Base-by-base conservation (phyloP, 2,113 vertebrate genomes). In the Pandion haliaetus region DNA sequence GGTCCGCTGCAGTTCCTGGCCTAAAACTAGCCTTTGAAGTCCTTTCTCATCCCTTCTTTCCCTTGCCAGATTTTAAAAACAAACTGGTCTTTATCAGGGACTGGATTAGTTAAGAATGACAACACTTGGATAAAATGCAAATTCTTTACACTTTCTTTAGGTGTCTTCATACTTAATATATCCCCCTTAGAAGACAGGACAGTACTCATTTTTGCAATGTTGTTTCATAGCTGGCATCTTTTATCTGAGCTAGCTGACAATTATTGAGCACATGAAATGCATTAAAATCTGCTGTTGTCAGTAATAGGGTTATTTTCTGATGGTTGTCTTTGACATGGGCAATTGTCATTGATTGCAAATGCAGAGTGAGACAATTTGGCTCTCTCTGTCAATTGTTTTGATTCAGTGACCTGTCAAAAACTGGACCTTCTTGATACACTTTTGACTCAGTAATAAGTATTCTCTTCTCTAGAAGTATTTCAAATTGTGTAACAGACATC, bases 281-380 rank as follows among this genome's bases (percentile, higher is more conserved):
- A 78, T 95, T 91, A 66, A 96, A 83, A 86, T 80, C 67, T 90
- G 74, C 34, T 90, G 58, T 86, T 95, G 71, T 80, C 79, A 92
- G 82, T 80, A 86, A 72, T 38, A 20, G 21, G 21, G 54, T 93
- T 95, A 77, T 90, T 95, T 92, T 96, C 79, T 79, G 40, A 57
- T 52, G 40, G 26, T 77, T 17, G 7, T 90, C 62, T 95, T 82
- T 93, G 71, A 85, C 82, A 65, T 72, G 57, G 49, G 15, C 82
- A 88, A 69, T 90, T 95, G 90, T 66, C 70, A 83, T 77, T 74
- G 88, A 72, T 83, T 90, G 28, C 45, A 92, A 86, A 88, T 62
- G 54, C 36, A 88, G 82, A 95, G 40, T 29, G 55, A 95, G 55
- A 77, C 67, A 70, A 49, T 83, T 87, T 81, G 31, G 42, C 45